Evolutionary conservation across 1,140 invertebrate genomes (phyloP).

Genomic region (Nymphalis io): DNA sequence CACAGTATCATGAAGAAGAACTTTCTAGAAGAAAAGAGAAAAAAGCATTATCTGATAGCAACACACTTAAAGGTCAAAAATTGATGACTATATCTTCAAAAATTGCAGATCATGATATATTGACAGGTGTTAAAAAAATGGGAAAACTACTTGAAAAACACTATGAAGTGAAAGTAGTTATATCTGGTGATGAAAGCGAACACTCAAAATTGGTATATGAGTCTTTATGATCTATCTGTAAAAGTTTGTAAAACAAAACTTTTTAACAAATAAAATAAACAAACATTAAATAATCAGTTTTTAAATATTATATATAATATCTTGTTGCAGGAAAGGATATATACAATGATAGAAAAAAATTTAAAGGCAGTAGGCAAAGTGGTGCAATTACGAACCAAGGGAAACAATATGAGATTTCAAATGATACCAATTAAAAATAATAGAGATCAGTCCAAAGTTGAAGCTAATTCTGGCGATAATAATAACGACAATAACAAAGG

Average conservation of each 20-base stretch:
- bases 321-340: constrained; percentile 81
- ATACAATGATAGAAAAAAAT: constrained; percentile 78
- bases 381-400: constrained; percentile 82
- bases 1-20: constrained; percentile 74
- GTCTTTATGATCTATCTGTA: background rate
- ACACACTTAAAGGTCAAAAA: constrained; percentile 81
- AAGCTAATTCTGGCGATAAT: constrained; percentile 39
- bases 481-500: constrained; percentile 49
- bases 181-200: constrained; percentile 78
- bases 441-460: constrained; percentile 29
- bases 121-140: constrained; percentile 82
- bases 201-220: constrained; percentile 74
- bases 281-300: background rate
- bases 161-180: constrained; percentile 82
- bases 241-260: background rate
- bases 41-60: constrained; percentile 56
- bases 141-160: constrained; percentile 83
- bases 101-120: constrained; percentile 85
- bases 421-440: constrained; percentile 74
- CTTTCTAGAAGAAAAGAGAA: constrained; percentile 70
- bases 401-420: constrained; percentile 81
- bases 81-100: constrained; percentile 82
- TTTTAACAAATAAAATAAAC: background rate
- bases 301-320: background rate
- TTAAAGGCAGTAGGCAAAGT: constrained; percentile 74